A percentile compares a stretch with the other conserved stretches of the same genome.
These are phyloP conservation scores for Uropetala carovei DNA, from an alignment of 2,888 invertebrate genomes.

Conservation along the genomic window DNA sequence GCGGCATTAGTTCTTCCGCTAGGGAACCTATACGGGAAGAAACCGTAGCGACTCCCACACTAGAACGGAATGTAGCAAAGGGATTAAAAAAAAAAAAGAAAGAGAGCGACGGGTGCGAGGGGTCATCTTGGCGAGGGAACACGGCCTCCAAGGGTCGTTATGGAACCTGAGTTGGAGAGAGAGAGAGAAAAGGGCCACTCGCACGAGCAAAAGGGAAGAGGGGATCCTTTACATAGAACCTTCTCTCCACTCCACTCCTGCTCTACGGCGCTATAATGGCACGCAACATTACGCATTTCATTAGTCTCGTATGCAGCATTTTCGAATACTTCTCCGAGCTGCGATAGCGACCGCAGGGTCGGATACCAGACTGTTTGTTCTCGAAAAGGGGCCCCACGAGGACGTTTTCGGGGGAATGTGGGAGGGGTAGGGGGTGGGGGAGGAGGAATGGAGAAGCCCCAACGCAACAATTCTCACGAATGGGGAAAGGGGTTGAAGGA, in stretches of 20 bases:
- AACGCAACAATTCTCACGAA: background rate
- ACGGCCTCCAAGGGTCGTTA: background rate
- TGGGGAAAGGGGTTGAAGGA: background rate
- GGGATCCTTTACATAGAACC: background rate
- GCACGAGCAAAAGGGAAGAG: background rate
- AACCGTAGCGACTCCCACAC: background rate
- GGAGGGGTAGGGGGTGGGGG: background rate
- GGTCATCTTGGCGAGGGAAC: background rate
- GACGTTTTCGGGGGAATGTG: too few relatives aligned
- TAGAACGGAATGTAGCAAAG: background rate
- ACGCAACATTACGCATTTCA: slow-evolving; percentile 64
- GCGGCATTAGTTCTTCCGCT: background rate
- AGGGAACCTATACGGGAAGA: slow-evolving; percentile 1
- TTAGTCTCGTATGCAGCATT: slow-evolving; percentile 54
- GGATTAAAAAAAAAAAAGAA: background rate
- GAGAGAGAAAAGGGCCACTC: background rate
- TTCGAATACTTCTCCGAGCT: slow-evolving; percentile 31
- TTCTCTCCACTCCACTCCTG: background rate
- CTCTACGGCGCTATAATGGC: slow-evolving; percentile 2
- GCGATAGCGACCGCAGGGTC: background rate
- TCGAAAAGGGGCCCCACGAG: background rate
- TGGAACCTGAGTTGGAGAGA: background rate
- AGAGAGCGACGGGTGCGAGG: background rate
- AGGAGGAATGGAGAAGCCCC: background rate
- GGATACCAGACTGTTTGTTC: background rate